Percentiles rank a stretch among this genome's conserved stretches.
phyloP scores from a whole-genome alignment of 2,888 invertebrate genomes.

The Thymelicus sylvestris region DNA sequence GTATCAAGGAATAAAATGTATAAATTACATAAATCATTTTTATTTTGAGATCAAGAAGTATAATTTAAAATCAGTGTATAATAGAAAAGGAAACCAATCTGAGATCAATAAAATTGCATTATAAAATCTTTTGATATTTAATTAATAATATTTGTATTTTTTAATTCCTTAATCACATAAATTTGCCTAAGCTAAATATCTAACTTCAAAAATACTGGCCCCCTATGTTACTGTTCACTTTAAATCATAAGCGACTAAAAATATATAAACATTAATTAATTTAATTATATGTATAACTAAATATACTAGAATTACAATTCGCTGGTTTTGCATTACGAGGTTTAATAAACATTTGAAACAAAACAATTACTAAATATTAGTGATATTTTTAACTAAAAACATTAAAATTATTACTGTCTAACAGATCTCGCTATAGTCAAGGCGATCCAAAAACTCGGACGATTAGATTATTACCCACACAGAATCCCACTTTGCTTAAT shows the following conservation, averaged over 20 bases:
- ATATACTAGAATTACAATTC: constrained; percentile 23
- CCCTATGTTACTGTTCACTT: constrained; percentile 53
- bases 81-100: constrained; percentile 57
- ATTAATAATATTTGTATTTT: constrained; percentile 12
- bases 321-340: constrained; percentile 25
- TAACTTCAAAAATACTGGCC: constrained; percentile 76
- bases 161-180: constrained; percentile 11
- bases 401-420: not conserved
- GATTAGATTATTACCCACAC: no score
- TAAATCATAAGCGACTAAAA: constrained; percentile 34
- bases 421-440: not conserved
- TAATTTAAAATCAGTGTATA: constrained; percentile 27
- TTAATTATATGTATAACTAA: constrained; percentile 18
- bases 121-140: constrained; percentile 26
- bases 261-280: constrained; percentile 41
- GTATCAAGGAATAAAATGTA: constrained; percentile 7
- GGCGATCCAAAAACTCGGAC: no score
- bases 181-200: constrained; percentile 39
- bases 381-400: not conserved
- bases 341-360: constrained; percentile 70
- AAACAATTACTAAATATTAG: constrained; percentile 52
- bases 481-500: no score
- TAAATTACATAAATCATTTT: constrained; percentile 10
- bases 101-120: constrained; percentile 64
- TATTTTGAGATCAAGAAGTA: constrained; percentile 31